A percentile compares a stretch with the other conserved stretches of the same genome.
These are phyloP conservation scores for Brachionus koreanus DNA, from an alignment of 1,140 invertebrate species.

Conservation along the genomic window DNA sequence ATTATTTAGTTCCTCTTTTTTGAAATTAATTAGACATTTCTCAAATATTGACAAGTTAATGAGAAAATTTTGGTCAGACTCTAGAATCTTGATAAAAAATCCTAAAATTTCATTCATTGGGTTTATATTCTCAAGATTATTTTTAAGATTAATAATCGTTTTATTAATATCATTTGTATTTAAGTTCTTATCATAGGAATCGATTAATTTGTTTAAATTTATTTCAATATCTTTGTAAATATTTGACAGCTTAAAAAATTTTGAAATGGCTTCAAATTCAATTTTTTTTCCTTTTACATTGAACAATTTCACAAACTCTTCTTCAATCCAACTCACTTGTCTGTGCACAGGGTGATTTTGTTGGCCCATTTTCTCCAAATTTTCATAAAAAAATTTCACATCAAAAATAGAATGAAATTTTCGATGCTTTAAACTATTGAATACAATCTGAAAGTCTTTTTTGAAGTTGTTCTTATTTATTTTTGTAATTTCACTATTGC, in stretches of 20 bases:
- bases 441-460: neutral
- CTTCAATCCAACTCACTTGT: neutral
- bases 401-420: neutral
- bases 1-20: neutral
- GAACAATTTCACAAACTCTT: neutral
- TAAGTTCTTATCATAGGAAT: neutral
- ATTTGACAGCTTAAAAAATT: neutral
- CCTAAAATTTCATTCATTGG: neutral
- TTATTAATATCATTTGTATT: neutral
- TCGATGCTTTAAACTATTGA: neutral
- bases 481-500: neutral
- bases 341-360: neutral
- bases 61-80: neutral
- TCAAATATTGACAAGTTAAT: neutral
- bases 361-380: neutral
- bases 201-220: neutral
- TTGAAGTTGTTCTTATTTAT: neutral
- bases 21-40: neutral
- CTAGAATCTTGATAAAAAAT: neutral
- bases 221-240: conserved; percentile 6
- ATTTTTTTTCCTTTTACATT: neutral
- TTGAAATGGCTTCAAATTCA: neutral
- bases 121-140: neutral
- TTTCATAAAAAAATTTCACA: neutral
- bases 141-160: neutral